Evolutionary conservation across 2,113 vertebrate species (phyloP), one percentile per base, ranked within the genome.

Genomic region (Leptocoma aspasia): DNA sequence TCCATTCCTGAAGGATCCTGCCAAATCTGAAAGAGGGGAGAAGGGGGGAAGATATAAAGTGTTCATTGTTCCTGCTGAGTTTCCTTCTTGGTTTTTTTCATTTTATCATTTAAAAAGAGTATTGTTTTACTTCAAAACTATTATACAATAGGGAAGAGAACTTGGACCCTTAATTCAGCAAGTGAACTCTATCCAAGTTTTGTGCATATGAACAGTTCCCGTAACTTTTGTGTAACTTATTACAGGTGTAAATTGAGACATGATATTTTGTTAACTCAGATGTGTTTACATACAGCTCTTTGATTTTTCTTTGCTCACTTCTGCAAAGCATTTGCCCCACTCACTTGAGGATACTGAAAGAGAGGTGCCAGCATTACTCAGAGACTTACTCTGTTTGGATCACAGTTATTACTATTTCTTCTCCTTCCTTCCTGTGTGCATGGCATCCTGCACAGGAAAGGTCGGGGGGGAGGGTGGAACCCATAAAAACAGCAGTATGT

Each of bases 1-100:
- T 83, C 60, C 94, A 93, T 92, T 96, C 84, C 71, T 87, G 81
- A 61, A 88, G 15, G 19, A 88, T 80, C 71, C 66, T 96, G 90
- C 72, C 90, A 97, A 96, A 86, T 86, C 56, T 54, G 54, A 75
- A 37, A 22, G 50, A 64, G 93, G 15, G 24, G 52, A 90, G 70
- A 93, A 82, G 11, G 15, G 22, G 30, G 41, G 7, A 53, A 70
- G 59, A 73, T 78, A 96, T 31, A 94, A 96, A 96, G 71, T 77
- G 39, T 45, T 89, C 75, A 94, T 96, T 94, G 92, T 90, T 95
- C 63, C 79, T 94, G 54, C 47, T 90, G 44, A 77, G 52, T 86
- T 90, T 95, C 64, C 44, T 88, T 73, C 42, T 72, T 53, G 4
- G 2, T 1, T 63, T 93, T 72, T 95, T 87, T 39, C n/a, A 76